These are phyloP conservation scores for Lontra canadensis DNA, from an alignment of 2,113 vertebrate genomes.

Conservation along the genomic window DNA sequence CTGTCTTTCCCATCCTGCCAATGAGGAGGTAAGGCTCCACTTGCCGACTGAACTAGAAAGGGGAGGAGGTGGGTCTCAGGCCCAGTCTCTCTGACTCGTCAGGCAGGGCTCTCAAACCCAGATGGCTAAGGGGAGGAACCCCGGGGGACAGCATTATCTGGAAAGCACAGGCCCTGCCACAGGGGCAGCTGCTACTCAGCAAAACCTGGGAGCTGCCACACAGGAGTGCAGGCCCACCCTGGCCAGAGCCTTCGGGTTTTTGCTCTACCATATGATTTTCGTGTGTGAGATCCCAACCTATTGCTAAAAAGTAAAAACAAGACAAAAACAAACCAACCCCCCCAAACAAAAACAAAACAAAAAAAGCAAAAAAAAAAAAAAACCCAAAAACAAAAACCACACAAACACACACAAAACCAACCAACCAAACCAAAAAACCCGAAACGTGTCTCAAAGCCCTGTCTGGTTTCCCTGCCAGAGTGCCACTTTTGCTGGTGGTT, in stretches of 20 bases:
- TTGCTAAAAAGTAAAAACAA: background rate
- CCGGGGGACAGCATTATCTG: background rate
- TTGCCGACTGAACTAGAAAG: background rate
- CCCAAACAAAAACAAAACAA: too few relatives aligned
- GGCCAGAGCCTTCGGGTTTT: background rate
- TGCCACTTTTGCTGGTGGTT: too few relatives aligned
- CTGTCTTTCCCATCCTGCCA: background rate
- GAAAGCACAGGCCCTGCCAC: fast-evolving
- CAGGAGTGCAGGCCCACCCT: background rate
- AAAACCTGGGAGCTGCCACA: background rate
- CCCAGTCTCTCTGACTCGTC: background rate
- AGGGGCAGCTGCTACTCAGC: background rate
- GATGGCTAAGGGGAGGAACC: fast-evolving
- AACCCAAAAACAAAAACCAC: too few relatives aligned
- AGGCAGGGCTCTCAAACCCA: background rate
- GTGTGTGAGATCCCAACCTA: background rate
- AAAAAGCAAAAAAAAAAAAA: background rate
- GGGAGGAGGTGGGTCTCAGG: background rate
- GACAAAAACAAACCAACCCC: background rate
- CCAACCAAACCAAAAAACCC: too few relatives aligned
- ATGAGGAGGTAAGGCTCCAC: fast-evolving
- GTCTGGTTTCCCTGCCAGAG: too few relatives aligned
- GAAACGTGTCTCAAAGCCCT: background rate
- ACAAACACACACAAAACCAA: background rate
- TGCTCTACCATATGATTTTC: background rate